Base-by-base conservation (phyloP, 2,113 vertebrate genomes). In the Macquaria ambigua region DNA sequence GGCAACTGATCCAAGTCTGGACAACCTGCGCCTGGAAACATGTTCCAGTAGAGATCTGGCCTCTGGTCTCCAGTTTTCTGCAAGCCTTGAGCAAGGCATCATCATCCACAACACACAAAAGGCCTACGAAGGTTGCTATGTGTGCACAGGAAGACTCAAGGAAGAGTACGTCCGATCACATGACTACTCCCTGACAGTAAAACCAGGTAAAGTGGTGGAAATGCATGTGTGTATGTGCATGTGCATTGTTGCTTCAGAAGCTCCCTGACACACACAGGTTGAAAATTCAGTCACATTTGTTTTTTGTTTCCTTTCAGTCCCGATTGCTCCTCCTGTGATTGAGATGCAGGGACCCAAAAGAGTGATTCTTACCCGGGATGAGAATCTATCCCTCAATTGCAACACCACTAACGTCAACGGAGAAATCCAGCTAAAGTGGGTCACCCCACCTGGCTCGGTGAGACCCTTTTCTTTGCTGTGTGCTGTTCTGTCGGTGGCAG, bases 321-420 rank as follows among this genome's bases (percentile, higher is more conserved):
- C 97, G 41, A 94, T 93, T 81, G 91, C 90, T n/a, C 94, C 94
- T 11, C 98, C 98, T 3, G 75, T 88, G 67, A 94, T 99, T 80
- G 93, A 92, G 50, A 87, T 99, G 89, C 96, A 95, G 70, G 96
- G 96, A 74, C 91, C 89, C 37, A 96, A 95, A 8, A 93, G 94
- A 64, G 93, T 96, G 34, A 82, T 99, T 89, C 96, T 98, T 31
- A 97, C 94, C 70, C 93, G 94, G 82, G 94, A 96, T 15, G 96
- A 99, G 87, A 94, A 87, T 23, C 97, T 99, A 84, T 91, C 95
- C 14, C 95, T 98, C 81, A 95, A 62, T 0, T 99, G 98, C 86
- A 94, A 90, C 81, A 97, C 97, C 80, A 96, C 91, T 0, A 99
- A 99, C 41, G 96, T 98, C 89, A 97, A 98, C 48, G 96, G 96